Percentiles rank a stretch among this genome's conserved stretches.
Conservation (phyloP, 1,140 invertebrate genomes). For the Geopemphigus sp. region DNA sequence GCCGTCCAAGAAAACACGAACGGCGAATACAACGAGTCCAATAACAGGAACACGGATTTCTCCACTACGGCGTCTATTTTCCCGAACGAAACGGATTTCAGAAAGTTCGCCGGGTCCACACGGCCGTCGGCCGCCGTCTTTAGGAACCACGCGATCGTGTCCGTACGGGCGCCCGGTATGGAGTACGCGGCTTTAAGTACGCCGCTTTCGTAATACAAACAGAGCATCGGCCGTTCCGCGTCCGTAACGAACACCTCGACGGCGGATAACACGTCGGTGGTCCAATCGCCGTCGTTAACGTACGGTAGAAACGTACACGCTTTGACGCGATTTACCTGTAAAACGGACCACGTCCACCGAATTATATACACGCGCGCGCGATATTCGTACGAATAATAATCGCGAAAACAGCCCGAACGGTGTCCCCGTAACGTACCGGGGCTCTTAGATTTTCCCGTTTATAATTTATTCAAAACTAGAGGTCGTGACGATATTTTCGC, state of each 20-base stretch:
- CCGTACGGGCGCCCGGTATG: neutral
- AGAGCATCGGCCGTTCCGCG: neutral
- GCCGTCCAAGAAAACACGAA: constrained; percentile 33
- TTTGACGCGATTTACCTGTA: constrained; percentile 15
- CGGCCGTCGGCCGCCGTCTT: neutral
- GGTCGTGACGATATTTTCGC: too few relatives aligned
- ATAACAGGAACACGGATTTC: constrained; percentile 25
- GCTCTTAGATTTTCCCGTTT: too few relatives aligned
- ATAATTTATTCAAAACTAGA: too few relatives aligned
- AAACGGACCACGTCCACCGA: neutral
- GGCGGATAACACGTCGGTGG: neutral
- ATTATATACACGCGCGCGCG: too few relatives aligned
- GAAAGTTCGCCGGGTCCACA: neutral
- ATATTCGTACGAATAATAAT: too few relatives aligned
- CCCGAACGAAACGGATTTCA: constrained; percentile 1
- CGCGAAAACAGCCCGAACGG: too few relatives aligned
- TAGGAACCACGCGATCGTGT: constrained; percentile 21
- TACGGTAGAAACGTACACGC: constrained; percentile 17
- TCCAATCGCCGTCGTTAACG: neutral
- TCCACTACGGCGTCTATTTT: constrained; percentile 27
- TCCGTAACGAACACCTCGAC: neutral
- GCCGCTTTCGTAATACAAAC: constrained; percentile 18
- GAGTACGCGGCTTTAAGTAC: constrained; percentile 15
- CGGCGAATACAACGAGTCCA: constrained; percentile 28
- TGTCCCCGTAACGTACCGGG: too few relatives aligned